These are phyloP conservation scores for Podarcis lilfordi DNA, from an alignment of 2,797 vertebrate genomes.

Conservation along the genomic window DNA sequence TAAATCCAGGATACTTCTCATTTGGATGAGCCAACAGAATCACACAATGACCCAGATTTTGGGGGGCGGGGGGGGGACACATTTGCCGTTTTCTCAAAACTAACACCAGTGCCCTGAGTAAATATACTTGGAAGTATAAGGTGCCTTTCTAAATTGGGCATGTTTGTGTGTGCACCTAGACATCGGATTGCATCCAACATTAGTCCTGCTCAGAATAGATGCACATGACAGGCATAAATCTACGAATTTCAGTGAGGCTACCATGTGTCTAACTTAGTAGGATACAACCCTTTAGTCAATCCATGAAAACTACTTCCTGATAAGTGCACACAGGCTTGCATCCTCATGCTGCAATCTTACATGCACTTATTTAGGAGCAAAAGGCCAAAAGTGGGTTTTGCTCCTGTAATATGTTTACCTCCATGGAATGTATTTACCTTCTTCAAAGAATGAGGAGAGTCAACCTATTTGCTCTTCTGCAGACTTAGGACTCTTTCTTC, in stretches of 20 bases:
- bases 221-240: no score
- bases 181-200: no score
- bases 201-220: no score
- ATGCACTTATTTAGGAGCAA: background rate
- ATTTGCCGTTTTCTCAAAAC: background rate
- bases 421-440: constrained; percentile 48
- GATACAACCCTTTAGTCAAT: background rate
- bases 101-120: background rate
- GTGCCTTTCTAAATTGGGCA: no score
- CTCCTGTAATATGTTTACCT: background rate
- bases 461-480: background rate
- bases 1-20: background rate
- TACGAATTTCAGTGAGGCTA: no score
- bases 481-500: no score
- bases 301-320: background rate
- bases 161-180: no score
- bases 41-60: background rate
- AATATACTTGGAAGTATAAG: background rate
- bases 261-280: no score
- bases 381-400: background rate
- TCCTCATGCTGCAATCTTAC: background rate
- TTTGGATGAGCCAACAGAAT: background rate
- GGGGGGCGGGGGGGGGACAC: no score
- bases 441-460: constrained; percentile 43
- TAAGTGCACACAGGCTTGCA: background rate